phyloP scores from a whole-genome alignment of 2,113 vertebrate genomes.

The Brachyhypopomus gauderio region DNA sequence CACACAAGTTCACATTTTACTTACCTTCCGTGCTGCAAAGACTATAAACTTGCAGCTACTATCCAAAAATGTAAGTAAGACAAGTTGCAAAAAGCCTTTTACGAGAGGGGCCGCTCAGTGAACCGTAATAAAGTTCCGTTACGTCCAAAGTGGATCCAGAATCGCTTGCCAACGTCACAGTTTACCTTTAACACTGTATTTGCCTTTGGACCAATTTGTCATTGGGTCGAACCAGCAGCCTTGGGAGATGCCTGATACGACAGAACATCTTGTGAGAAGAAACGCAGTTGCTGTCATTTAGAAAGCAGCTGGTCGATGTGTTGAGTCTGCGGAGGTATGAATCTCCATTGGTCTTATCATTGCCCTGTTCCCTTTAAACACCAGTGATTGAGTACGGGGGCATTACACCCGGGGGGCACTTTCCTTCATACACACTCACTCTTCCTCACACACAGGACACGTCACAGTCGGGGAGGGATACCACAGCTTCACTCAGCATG shows the following conservation, averaged over 20 bases:
- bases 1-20: neutral
- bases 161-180: neutral
- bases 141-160: neutral
- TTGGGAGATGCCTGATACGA: conserved; percentile 39
- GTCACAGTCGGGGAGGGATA: conserved; percentile 23
- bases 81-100: neutral
- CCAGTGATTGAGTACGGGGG: conserved; percentile 61
- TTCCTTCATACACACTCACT: conserved; percentile 35
- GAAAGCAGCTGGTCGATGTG: conserved; percentile 44
- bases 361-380: conserved; percentile 46
- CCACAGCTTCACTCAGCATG: conserved; percentile 3
- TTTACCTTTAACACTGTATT: conserved; percentile 34
- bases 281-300: conserved; percentile 45
- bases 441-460: conserved; percentile 24
- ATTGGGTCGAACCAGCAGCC: conserved; percentile 12
- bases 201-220: conserved; percentile 42
- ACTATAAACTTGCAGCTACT: neutral
- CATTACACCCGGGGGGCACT: conserved; percentile 49
- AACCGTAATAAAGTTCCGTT: conserved; percentile 6
- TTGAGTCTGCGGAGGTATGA: conserved; percentile 37
- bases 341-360: conserved; percentile 58
- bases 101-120: neutral
- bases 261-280: conserved; percentile 52
- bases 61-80: neutral
- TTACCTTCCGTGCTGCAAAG: neutral